phyloP scores from a whole-genome alignment of 1,140 invertebrate species.

The Magallana gigas region DNA sequence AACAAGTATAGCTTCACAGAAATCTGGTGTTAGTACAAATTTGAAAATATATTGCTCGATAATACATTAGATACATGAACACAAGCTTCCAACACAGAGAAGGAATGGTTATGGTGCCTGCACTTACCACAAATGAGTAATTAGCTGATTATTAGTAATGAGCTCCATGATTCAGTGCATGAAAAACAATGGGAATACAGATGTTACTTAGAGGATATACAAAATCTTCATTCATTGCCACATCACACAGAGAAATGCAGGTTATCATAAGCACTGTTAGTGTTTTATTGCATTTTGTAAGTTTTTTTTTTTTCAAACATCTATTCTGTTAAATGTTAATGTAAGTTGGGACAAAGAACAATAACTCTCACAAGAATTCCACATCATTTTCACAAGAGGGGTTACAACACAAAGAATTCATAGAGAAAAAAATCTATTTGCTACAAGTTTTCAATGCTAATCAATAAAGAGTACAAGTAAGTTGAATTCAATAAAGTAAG shows the following conservation, averaged over 20 bases:
- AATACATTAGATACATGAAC: background rate
- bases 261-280: slow-evolving; percentile 4
- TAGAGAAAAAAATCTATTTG: background rate
- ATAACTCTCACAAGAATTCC: background rate
- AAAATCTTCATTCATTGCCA: background rate
- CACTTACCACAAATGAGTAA: slow-evolving; percentile 31
- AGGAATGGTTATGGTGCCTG: background rate
- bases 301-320: background rate
- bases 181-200: slow-evolving; percentile 34
- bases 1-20: background rate
- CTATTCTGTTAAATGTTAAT: background rate
- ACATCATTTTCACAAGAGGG: background rate
- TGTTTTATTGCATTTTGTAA: background rate
- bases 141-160: slow-evolving; percentile 38
- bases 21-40: background rate
- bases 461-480: background rate
- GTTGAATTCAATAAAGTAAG: slow-evolving; percentile 4
- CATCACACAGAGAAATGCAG: slow-evolving; percentile 1
- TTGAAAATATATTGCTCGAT: background rate
- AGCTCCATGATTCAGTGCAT: slow-evolving; percentile 37
- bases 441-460: too few species aligned
- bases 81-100: slow-evolving; percentile 9
- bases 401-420: background rate
- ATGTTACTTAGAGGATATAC: background rate
- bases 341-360: background rate